Base-by-base conservation (phyloP, 2,113 vertebrate genomes). In the Jacana jacana region DNA sequence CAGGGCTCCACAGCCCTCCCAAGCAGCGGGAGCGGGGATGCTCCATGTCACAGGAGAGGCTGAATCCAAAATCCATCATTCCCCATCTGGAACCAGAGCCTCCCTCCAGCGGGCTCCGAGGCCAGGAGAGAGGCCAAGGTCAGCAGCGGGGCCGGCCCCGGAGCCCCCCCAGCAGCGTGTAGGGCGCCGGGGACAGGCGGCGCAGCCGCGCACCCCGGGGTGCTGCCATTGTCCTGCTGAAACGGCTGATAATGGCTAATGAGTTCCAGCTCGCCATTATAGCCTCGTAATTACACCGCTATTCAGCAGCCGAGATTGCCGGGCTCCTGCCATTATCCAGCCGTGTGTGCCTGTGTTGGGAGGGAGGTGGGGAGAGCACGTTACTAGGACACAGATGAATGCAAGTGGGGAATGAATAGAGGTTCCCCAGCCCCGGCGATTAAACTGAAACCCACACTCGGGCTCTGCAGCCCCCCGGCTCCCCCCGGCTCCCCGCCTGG, bases 211-310 rank as follows among this genome's bases (percentile, higher is more conserved):
- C 96, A 92, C 91, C 94, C 93, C 88, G 54, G 93, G 88, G 94
- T 88, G 92, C 88, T 83, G 55, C 6, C 89, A 77, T 93, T 93
- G 92, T 94, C 89, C 91, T 5, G 42, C 90, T 95, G 88, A 89
- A 95, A 46, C 6, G 90, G 94, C 96, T 96, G 95, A 93, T 96
- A 95, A 95, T 97, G 95, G 95, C 92, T 96, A 96, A 97, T 96
- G 89, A 97, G 91, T 81, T 93, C 93, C 96, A 84, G 91, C 82
- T 95, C 87, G 63, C 95, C 94, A 94, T 88, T 91, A 91, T 8
- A 94, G 93, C 86, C 91, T 12, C 80, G 27, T 93, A 97, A 97
- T 95, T 94, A 93, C 93, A 48, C 77, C 35, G 66, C 96, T 96
- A 95, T 97, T 97, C 94, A 95, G 93, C 51, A 6, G 61, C 68